Evolutionary conservation across 2,797 vertebrate species (phyloP), one percentile per base, ranked within the genome.

Genomic region (Malacoraja senta): DNA sequence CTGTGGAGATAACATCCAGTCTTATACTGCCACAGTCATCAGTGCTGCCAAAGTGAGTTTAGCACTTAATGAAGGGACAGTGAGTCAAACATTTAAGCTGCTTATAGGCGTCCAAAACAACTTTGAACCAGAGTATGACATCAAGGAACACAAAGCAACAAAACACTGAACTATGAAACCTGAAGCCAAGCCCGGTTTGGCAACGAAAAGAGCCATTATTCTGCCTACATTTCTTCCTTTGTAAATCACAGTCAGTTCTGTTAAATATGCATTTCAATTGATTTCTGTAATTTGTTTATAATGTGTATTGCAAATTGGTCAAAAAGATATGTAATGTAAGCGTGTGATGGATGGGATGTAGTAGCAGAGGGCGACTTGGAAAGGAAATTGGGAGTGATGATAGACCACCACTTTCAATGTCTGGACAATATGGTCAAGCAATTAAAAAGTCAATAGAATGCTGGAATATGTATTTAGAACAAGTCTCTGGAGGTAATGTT

Each of bases 1-100:
- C 94, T 99, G 99, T 94, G 98, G 98, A 94, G 99, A 99, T 96
- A 99, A 98, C 95, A 97, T 99, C 94, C 99, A 99, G 96, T 99
- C 99, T 86, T 99, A 99, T 77, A 98, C 99, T 74, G 99, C 99
- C 94, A 99, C 99, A 68, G 99, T 99, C 95, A 99, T 99, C 96
- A 99, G 98, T 94, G 99, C 99, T 94, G 99, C 99, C 94, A 99
- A 99, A 98, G 98, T 99, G 96, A 98, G 98, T 97, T 95, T 93
- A 83, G 91, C 71, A 58, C 9, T 77, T 71, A 17, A 24, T 53
- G 35, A 76, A n/a, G 71, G 38, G 38, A 74, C 71, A 74, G 26
- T n/a, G 72, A 53, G 26, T 93, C 44, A 93, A 53, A n/a, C 68
- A 32, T 65, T 44, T 17, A 68, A 26, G 17, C 78, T 83, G 61